These are phyloP conservation scores for Lampris incognitus DNA, from an alignment of 2,113 vertebrate species.

Conservation along the genomic window DNA sequence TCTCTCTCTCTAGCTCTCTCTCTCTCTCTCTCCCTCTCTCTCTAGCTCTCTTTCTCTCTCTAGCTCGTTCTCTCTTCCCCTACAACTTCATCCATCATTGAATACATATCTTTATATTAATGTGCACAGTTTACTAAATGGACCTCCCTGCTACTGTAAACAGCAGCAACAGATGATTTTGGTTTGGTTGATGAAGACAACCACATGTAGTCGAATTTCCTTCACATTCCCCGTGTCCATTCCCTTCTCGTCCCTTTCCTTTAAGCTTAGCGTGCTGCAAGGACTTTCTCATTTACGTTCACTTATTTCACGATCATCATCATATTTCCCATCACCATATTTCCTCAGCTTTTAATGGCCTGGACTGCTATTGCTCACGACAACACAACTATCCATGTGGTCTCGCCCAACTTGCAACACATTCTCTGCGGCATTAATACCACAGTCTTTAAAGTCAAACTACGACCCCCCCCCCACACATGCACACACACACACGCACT, in stretches of 20 bases:
- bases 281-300: constrained; percentile 32
- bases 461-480: neutral
- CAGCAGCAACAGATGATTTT: constrained; percentile 31
- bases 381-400: constrained; percentile 44
- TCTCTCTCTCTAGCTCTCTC: too few species aligned
- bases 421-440: constrained; percentile 16
- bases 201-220: constrained; percentile 38
- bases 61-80: neutral
- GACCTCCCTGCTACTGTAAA: constrained; percentile 41
- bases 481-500: neutral
- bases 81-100: constrained; percentile 11
- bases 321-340: constrained; percentile 16
- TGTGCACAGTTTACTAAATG: constrained; percentile 14
- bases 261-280: neutral
- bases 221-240: neutral
- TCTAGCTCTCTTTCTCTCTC: neutral
- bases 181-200: constrained; percentile 28
- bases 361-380: constrained; percentile 35
- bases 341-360: constrained; percentile 49
- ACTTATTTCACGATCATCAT: constrained; percentile 4
- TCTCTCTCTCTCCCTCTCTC: neutral
- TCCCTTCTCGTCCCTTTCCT: neutral
- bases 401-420: constrained; percentile 29
- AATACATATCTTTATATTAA: neutral
- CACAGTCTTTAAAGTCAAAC: constrained; percentile 35